Evolutionary conservation across 2,797 vertebrate species (phyloP).

Genomic region (Arrhamphus sclerolepis): DNA sequence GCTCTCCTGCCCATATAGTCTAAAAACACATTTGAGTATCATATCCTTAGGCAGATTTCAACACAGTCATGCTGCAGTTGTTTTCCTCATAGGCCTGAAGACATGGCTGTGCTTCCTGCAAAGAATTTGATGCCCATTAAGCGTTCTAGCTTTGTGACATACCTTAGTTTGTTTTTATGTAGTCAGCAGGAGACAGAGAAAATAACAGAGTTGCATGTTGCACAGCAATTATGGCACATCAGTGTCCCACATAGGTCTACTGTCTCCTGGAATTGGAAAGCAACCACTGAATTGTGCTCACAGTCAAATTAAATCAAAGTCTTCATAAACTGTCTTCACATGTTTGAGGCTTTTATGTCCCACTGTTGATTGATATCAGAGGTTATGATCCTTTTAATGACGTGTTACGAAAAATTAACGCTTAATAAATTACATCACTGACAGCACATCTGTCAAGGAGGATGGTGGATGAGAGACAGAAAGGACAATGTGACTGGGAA

Average conservation of each 20-base stretch:
- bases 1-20: slow-evolving; percentile 8
- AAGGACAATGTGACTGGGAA: slow-evolving; percentile 43
- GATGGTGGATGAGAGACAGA: slow-evolving; percentile 39
- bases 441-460: slow-evolving; percentile 40
- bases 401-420: slow-evolving; percentile 34
- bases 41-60: slow-evolving; percentile 6
- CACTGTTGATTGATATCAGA: slow-evolving; percentile 37
- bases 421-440: slow-evolving; percentile 30
- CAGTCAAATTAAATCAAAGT: slow-evolving; percentile 50
- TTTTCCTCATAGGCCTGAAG: slow-evolving; percentile 19
- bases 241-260: slow-evolving; percentile 24
- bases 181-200: slow-evolving; percentile 20
- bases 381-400: slow-evolving; percentile 65
- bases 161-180: slow-evolving; percentile 33
- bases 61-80: slow-evolving; percentile 14
- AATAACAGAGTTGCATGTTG: slow-evolving; percentile 11
- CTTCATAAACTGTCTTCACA: slow-evolving; percentile 29
- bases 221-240: slow-evolving; percentile 49
- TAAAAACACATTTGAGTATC: slow-evolving; percentile 13
- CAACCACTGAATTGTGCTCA: slow-evolving; percentile 16
- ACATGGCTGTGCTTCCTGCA: slow-evolving; percentile 6
- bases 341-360: slow-evolving; percentile 30
- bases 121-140: slow-evolving; percentile 44
- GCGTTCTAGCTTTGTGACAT: slow-evolving; percentile 16
- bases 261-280: slow-evolving; percentile 23